A percentile compares a stretch with the other conserved stretches of the same genome.
Evolutionary conservation across 2,113 vertebrate genomes (phyloP).

Genomic region (Calcarius ornatus): DNA sequence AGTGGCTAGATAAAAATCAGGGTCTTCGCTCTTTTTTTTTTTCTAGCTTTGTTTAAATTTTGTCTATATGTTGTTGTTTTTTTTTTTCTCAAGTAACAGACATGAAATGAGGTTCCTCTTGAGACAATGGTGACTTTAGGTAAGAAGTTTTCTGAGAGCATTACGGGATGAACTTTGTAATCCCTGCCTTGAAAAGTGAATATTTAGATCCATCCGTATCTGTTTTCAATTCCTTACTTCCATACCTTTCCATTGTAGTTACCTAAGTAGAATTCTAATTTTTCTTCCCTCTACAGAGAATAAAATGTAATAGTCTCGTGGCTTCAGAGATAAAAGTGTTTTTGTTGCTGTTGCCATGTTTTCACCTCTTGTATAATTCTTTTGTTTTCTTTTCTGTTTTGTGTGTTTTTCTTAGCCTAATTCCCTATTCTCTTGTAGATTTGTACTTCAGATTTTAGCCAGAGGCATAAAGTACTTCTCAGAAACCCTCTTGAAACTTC

Average conservation of each 20-base stretch:
- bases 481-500: conserved; percentile 29
- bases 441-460: conserved; percentile 39
- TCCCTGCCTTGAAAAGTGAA: background rate
- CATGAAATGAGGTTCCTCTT: background rate
- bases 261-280: background rate
- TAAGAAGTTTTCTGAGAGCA: background rate
- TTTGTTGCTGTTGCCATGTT: conserved; percentile 2
- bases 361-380: background rate
- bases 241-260: background rate
- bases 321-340: background rate
- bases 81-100: background rate
- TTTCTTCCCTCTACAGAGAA: background rate
- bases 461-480: conserved; percentile 26
- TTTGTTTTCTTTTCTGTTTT: background rate
- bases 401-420: background rate
- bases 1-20: background rate
- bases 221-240: background rate
- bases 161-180: background rate
- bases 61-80: background rate
- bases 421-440: conserved; percentile 32
- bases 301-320: background rate
- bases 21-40: background rate
- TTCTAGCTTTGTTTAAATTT: background rate
- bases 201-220: background rate
- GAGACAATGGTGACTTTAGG: background rate